These are phyloP conservation scores for Kryptolebias ocellatus DNA, from an alignment of 2,797 vertebrate species.

Conservation along the genomic window DNA sequence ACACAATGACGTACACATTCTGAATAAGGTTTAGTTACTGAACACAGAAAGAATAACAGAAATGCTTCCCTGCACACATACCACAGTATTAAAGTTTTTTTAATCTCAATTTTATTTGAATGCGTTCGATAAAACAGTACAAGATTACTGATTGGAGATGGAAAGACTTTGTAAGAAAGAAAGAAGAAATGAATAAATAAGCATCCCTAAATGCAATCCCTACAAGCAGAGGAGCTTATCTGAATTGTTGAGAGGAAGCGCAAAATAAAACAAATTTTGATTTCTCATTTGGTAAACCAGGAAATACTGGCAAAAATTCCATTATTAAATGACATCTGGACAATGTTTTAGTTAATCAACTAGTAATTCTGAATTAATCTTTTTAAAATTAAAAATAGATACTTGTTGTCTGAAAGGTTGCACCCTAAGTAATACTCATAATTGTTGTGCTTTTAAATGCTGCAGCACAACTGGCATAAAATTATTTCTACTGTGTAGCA, in stretches of 20 bases:
- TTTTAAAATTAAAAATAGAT: no score
- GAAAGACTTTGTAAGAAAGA: conserved; percentile 50
- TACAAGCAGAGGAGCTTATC: conserved; percentile 65
- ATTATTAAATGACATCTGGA: not conserved
- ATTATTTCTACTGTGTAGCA: no score
- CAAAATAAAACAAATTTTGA: conserved; percentile 6
- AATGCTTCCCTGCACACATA: conserved; percentile 65
- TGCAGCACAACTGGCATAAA: no score
- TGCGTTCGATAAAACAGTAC: conserved; percentile 56
- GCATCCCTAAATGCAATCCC: conserved; percentile 24
- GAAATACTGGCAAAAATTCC: not conserved
- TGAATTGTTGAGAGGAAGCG: conserved; percentile 32
- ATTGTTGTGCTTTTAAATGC: no score
- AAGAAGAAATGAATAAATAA: conserved; percentile 31
- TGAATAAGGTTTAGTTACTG: conserved; percentile 7
- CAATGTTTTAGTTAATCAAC: not conserved
- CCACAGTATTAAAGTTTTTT: conserved; percentile 53
- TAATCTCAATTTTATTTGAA: conserved; percentile 73
- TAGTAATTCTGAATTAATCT: no score
- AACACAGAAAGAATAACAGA: conserved; percentile 44
- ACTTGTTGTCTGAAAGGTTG: no score
- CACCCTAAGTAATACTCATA: no score
- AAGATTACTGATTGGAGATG: conserved; percentile 45
- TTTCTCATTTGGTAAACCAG: conserved; percentile 20
- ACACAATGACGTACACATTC: conserved; percentile 4